A percentile compares a stretch with the other conserved stretches of the same genome.
phyloP scores from a whole-genome alignment of 2,888 invertebrate species.

The Hirtodrosophila duncani region DNA sequence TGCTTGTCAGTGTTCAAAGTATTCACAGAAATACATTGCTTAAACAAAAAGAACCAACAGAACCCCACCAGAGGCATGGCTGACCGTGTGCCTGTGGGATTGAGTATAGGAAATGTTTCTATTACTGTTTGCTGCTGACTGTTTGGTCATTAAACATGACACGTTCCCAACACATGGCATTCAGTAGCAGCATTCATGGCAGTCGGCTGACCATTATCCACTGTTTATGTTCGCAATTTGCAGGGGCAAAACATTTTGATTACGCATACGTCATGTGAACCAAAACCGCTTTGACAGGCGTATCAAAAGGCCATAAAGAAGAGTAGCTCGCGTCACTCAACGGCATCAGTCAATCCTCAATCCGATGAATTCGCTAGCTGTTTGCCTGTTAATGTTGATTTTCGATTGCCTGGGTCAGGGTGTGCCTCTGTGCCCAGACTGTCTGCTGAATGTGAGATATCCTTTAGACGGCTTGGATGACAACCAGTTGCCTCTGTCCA shows the following conservation, averaged over 20 bases:
- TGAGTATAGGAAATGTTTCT: constrained; percentile 29
- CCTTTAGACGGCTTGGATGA: neutral
- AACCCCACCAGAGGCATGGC: no score
- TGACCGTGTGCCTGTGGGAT: no score
- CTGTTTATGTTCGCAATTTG: constrained; percentile 59
- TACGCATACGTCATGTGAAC: constrained; percentile 54
- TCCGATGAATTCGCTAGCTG: constrained; percentile 36
- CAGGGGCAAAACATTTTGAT: constrained; percentile 57
- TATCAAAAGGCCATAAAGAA: constrained; percentile 45
- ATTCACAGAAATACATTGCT: no score
- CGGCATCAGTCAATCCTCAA: constrained; percentile 27
- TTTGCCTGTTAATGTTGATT: constrained; percentile 24
- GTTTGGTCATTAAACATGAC: constrained; percentile 60
- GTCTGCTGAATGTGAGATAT: constrained; percentile 17
- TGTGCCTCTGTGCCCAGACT: constrained; percentile 7
- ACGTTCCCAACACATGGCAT: constrained; percentile 48
- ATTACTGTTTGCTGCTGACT: constrained; percentile 31
- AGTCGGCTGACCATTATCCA: constrained; percentile 10
- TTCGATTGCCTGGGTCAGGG: constrained; percentile 3
- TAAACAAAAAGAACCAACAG: no score
- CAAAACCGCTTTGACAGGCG: constrained; percentile 51
- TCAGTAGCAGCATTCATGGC: constrained; percentile 7
- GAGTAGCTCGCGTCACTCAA: constrained; percentile 22
- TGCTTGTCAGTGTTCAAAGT: no score
- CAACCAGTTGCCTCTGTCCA: neutral